phyloP scores from a whole-genome alignment of 2,113 vertebrate genomes.

The Falcunculus frontatus region DNA sequence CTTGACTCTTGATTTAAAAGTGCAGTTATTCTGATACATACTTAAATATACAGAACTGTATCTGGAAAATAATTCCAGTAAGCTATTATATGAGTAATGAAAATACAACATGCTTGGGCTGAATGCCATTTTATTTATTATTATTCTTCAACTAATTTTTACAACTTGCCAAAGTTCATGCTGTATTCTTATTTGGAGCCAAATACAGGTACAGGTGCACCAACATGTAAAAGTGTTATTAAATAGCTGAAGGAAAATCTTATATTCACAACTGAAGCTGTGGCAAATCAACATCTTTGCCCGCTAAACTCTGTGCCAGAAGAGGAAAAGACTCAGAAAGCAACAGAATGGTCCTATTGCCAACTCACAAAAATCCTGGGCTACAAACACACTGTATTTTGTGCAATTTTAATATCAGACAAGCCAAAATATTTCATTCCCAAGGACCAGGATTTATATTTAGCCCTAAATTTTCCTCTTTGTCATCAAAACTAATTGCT shows the following conservation, averaged over 20 bases:
- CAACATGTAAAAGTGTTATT: background rate
- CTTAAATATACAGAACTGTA: background rate
- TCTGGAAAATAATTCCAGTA: slow-evolving; percentile 12
- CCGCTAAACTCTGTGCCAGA: background rate
- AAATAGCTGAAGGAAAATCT: background rate
- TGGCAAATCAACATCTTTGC: background rate
- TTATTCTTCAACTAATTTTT: background rate
- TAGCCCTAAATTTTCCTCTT: background rate
- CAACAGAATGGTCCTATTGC: background rate
- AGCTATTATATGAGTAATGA: background rate
- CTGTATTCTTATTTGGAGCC: background rate
- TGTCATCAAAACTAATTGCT: background rate
- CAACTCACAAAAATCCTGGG: background rate
- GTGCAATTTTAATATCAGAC: background rate
- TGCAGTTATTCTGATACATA: background rate
- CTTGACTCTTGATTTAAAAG: slow-evolving; percentile 46
- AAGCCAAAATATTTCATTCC: background rate
- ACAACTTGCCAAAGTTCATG: background rate
- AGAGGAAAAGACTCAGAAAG: background rate
- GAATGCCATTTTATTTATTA: background rate
- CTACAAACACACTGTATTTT: background rate
- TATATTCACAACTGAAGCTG: background rate
- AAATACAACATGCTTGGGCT: background rate
- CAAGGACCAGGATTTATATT: background rate
- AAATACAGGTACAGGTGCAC: background rate